phyloP scores from a whole-genome alignment of 2,797 vertebrate species.

The Pteropus rufus region DNA sequence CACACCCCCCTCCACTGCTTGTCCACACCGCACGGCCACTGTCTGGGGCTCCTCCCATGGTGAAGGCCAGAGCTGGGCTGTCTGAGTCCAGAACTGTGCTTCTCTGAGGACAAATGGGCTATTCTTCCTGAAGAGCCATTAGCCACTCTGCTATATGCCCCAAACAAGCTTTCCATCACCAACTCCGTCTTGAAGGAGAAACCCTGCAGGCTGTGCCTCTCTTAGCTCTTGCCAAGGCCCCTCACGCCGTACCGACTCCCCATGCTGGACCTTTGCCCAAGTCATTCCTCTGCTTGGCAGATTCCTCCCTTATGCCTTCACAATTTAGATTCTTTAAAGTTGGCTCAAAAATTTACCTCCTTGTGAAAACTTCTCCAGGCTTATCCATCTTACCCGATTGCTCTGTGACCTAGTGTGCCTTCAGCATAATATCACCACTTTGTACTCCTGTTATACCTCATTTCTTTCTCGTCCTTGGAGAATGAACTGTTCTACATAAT shows the following conservation, averaged over 20 bases:
- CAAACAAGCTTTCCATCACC: not conserved
- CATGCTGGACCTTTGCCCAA: not conserved
- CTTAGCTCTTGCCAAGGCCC: not conserved
- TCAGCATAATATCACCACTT: not conserved
- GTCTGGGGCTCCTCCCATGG: not conserved
- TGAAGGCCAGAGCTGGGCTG: not conserved
- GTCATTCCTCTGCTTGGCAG: not conserved
- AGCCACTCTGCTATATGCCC: not conserved
- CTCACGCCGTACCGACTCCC: not conserved
- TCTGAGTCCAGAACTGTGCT: not conserved
- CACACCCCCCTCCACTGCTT: not conserved
- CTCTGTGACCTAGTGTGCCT: not conserved
- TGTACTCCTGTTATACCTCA: not conserved
- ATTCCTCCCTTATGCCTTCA: not conserved
- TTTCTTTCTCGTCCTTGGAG: slow-evolving; percentile 19
- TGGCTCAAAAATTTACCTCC: not conserved
- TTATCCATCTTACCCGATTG: not conserved
- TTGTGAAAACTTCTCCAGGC: not conserved
- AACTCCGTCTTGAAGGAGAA: not conserved
- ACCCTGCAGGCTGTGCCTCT: not conserved
- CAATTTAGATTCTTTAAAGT: slow-evolving; percentile 15
- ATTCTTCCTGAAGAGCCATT: not conserved
- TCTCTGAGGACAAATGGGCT: not conserved
- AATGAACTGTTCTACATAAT: slow-evolving; percentile 24
- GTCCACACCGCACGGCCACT: not conserved